Base-by-base conservation (phyloP, 1,140 invertebrate species). In the Hirudo medicinalis region DNA sequence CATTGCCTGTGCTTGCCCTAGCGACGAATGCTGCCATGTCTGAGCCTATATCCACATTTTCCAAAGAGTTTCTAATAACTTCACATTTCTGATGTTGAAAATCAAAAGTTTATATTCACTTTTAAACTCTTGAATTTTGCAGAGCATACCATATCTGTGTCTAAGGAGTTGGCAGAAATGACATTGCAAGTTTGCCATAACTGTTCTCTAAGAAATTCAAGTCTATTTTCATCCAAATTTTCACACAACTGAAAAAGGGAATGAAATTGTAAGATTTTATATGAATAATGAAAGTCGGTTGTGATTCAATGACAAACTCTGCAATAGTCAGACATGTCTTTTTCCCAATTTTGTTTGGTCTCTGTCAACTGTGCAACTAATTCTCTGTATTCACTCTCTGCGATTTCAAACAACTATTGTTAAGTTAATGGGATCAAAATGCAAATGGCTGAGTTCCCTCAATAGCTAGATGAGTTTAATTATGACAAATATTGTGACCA, bases 191-290 rank as follows among this genome's bases (percentile, higher is more conserved):
- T 32, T 25, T 22, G 22, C 57, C 57, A 63, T 15, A 63, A 25
- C 22, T 32, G 22, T 63, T 63, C 57, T 32, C 22, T 63, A 13
- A 63, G 29, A 63, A 63, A 63, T 63, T 63, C 29, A 22, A 63
- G 57, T 32, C 57, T 63, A 32, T 20, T 63, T 63, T 63, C 57
- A 32, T 63, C 57, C 57, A 63, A 25, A 22, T 63, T 9, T n/a
- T 63, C 57, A 63, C 57, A 63, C 57, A 63, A 6, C 57, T 63
- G 57, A 63, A 63, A n/a, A 36, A 49, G 43, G 43, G 43, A 49
- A 8, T 5, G 43, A 17, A 15, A 1, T 49, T 49, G 4, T 13
- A 15, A 49, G 43, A 49, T 63, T 4, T 0, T 63, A 63, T n/a
- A 63, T 63, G 20, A 22, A 63, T 63, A 63, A 63, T 25, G 20